A percentile compares a stretch with the other conserved stretches of the same genome.
These are phyloP conservation scores for Papilio dardanus DNA, from an alignment of 1,140 invertebrate genomes.

Conservation along the genomic window DNA sequence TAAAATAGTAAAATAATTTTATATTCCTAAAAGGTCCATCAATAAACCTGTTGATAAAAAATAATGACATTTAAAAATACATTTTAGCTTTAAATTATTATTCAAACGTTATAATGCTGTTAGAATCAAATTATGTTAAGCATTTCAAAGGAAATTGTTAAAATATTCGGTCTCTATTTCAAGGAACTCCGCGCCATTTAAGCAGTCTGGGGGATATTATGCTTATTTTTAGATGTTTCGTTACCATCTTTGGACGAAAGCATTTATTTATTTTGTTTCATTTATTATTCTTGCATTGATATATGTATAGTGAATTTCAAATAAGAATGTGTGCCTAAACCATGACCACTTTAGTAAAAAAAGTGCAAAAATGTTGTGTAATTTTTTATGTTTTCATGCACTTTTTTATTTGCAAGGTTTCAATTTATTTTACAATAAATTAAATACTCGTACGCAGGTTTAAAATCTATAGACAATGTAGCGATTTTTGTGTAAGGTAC, in stretches of 20 bases:
- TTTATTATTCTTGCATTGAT: not conserved
- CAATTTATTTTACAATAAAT: too few relatives aligned
- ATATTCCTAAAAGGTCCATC: not conserved
- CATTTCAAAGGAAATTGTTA: slow-evolving; percentile 31
- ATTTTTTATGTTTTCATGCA: too few relatives aligned
- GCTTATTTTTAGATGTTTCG: slow-evolving; percentile 20
- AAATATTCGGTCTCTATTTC: slow-evolving; percentile 34
- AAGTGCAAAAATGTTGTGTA: too few relatives aligned
- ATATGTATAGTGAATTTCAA: not conserved
- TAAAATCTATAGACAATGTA: not conserved
- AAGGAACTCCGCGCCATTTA: slow-evolving; percentile 12
- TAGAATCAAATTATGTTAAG: slow-evolving; percentile 1
- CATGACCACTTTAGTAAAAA: not conserved
- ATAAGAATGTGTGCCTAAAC: not conserved
- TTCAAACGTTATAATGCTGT: not conserved
- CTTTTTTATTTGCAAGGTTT: not conserved
- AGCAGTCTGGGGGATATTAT: slow-evolving; percentile 26
- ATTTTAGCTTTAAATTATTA: slow-evolving; percentile 6
- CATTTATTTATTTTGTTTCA: not conserved
- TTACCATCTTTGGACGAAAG: slow-evolving; percentile 19
- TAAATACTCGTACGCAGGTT: too few relatives aligned
- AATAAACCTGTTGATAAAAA: slow-evolving; percentile 6
- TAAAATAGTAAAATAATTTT: not conserved
- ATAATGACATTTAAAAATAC: slow-evolving; percentile 12
- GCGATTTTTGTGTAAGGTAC: not conserved